phyloP scores from a whole-genome alignment of 2,113 vertebrate genomes.

The Sorex araneus region DNA sequence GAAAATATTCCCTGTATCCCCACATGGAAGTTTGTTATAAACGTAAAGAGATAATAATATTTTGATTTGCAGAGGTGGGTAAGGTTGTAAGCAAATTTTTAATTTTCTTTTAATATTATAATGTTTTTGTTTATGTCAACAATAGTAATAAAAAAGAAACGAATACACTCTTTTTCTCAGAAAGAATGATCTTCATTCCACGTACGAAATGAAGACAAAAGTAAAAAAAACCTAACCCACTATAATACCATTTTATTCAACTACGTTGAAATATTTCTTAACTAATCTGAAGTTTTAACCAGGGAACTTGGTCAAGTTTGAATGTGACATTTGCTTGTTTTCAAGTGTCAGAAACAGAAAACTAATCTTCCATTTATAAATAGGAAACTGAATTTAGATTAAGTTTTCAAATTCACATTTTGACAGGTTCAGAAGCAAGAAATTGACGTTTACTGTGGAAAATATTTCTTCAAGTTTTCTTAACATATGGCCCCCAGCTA shows the following conservation, averaged over 20 bases:
- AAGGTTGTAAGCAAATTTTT: constrained; percentile 38
- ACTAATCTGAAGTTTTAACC: constrained; percentile 56
- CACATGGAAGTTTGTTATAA: constrained; percentile 55
- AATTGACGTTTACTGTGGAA: constrained; percentile 70
- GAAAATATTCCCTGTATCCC: not conserved
- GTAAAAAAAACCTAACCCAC: constrained; percentile 36
- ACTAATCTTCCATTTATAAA: constrained; percentile 77
- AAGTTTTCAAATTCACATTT: constrained; percentile 53
- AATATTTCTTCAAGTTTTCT: constrained; percentile 74
- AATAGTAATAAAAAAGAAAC: constrained; percentile 44
- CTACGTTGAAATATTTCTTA: constrained; percentile 39
- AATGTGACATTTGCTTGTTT: constrained; percentile 66
- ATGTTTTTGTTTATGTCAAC: constrained; percentile 39
- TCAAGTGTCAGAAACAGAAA: constrained; percentile 65
- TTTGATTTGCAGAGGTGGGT: constrained; percentile 45
- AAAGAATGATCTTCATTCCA: constrained; percentile 34
- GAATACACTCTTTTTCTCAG: not conserved
- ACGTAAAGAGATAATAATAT: constrained; percentile 64
- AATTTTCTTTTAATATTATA: constrained; percentile 10
- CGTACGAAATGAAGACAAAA: constrained; percentile 10
- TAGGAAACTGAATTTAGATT: constrained; percentile 61
- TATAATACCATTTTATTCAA: constrained; percentile 60
- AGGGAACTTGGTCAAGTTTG: constrained; percentile 62
- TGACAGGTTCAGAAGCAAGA: constrained; percentile 51
- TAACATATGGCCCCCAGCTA: constrained; percentile 58